phyloP scores from a whole-genome alignment of 1,140 invertebrate species.

The Drosophila pseudoananassae region DNA sequence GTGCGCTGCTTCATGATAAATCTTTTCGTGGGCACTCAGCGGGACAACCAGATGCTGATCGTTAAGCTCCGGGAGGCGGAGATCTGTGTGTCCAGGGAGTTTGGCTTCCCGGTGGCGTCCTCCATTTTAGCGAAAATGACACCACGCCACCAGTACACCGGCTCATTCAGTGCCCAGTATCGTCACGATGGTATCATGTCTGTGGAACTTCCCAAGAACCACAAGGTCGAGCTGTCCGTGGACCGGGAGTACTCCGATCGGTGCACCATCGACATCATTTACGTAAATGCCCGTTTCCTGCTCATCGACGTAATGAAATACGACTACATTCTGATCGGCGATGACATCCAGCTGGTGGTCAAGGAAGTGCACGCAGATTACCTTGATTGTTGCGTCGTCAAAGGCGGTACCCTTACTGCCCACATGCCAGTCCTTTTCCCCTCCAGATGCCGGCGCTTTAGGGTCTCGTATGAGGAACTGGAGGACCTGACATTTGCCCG shows the following conservation, averaged over 20 bases:
- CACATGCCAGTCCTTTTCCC: slow-evolving; percentile 72
- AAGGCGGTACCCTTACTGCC: slow-evolving; percentile 44
- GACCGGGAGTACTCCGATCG: slow-evolving; percentile 51
- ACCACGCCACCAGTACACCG: slow-evolving; percentile 71
- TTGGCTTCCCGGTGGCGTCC: slow-evolving; percentile 65
- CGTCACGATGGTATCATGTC: background rate
- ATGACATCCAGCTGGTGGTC: slow-evolving; percentile 68
- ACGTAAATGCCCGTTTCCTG: slow-evolving; percentile 72
- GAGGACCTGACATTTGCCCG: slow-evolving; percentile 76
- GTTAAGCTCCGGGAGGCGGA: slow-evolving; percentile 67
- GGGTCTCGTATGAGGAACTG: slow-evolving; percentile 70
- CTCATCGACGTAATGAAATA: slow-evolving; percentile 39
- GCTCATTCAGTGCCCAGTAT: slow-evolving; percentile 22
- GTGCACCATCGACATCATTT: slow-evolving; percentile 35
- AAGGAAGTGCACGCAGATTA: slow-evolving; percentile 16
- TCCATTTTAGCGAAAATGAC: slow-evolving; percentile 67
- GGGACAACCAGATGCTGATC: slow-evolving; percentile 63
- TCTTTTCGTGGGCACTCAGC: slow-evolving; percentile 53
- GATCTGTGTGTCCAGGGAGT: slow-evolving; percentile 61
- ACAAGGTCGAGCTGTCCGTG: slow-evolving; percentile 43
- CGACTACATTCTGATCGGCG: slow-evolving; percentile 70
- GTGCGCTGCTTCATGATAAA: slow-evolving; percentile 69
- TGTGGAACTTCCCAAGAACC: slow-evolving; percentile 20
- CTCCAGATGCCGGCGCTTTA: slow-evolving; percentile 43
- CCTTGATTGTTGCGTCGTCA: slow-evolving; percentile 58